Evolutionary conservation across 2,888 invertebrate genomes (phyloP).

Genomic region (Melanargia galathea): DNA sequence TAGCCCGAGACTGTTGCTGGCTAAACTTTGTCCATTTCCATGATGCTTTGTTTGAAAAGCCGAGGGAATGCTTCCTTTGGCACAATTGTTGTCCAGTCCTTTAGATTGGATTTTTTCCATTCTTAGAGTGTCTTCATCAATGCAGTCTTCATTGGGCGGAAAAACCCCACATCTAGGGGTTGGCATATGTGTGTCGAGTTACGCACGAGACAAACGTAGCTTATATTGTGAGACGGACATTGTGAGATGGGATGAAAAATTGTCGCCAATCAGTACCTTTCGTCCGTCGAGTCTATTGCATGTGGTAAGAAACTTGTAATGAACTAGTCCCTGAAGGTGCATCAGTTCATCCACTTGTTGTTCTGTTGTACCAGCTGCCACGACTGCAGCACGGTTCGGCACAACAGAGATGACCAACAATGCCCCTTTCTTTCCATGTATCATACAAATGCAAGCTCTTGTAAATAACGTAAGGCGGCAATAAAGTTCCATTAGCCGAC

Average conservation of each 20-base stretch:
- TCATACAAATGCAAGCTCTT: background rate
- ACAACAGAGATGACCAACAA: background rate
- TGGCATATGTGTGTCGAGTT: background rate
- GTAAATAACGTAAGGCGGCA: background rate
- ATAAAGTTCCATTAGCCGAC: background rate
- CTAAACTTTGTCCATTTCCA: background rate
- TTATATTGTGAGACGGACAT: background rate
- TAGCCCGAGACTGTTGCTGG: background rate
- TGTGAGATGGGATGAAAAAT: background rate
- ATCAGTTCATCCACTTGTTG: slow-evolving; percentile 1
- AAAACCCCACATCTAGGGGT: background rate
- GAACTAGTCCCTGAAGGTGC: background rate
- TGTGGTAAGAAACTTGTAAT: slow-evolving; percentile 1
- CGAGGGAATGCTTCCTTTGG: background rate
- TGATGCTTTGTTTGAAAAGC: background rate
- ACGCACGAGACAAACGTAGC: background rate
- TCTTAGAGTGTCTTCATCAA: background rate
- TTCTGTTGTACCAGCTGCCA: background rate
- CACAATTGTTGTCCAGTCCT: background rate
- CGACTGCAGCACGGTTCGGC: background rate
- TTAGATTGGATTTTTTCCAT: background rate
- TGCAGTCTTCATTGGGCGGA: background rate
- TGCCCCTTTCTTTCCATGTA: background rate
- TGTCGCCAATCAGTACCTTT: background rate
- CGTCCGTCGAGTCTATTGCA: background rate